Conservation (phyloP, 2,797 vertebrate genomes). For the Mormyrops boulengeri region DNA sequence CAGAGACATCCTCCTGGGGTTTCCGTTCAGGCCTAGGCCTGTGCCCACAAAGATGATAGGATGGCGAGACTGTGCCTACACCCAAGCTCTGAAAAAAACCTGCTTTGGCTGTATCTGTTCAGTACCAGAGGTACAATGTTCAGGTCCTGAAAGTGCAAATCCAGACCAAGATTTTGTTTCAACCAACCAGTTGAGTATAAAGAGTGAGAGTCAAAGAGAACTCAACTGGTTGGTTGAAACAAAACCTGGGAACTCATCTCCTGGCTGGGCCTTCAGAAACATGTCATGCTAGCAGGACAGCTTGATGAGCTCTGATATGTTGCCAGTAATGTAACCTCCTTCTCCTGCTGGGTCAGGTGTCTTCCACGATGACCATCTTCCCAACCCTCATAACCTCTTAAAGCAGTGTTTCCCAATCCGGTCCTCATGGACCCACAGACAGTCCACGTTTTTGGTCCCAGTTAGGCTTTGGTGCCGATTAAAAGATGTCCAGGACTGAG, state of each 20-base stretch:
- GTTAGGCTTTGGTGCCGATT: neutral
- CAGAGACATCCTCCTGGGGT: neutral
- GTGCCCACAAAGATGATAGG: neutral
- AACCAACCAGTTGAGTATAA: neutral
- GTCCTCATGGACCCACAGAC: neutral
- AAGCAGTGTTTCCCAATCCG: neutral
- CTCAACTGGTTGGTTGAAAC: neutral
- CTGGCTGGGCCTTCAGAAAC: neutral
- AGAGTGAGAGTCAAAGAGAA: neutral
- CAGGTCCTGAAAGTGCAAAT: neutral
- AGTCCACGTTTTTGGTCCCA: neutral
- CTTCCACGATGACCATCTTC: neutral
- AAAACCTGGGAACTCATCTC: neutral
- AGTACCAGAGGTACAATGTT: neutral
- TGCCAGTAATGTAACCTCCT: neutral
- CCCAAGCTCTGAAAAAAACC: neutral
- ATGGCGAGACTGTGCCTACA: neutral
- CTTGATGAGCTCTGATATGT: neutral
- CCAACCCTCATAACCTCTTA: neutral
- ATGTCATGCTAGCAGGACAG: neutral
- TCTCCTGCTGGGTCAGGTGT: neutral
- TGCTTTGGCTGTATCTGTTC: neutral
- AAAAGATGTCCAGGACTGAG: neutral
- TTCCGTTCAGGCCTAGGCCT: slow-evolving; percentile 4
- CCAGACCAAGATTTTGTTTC: neutral